Conservation (phyloP, 2,888 invertebrate species). For the Laothoe populi region DNA sequence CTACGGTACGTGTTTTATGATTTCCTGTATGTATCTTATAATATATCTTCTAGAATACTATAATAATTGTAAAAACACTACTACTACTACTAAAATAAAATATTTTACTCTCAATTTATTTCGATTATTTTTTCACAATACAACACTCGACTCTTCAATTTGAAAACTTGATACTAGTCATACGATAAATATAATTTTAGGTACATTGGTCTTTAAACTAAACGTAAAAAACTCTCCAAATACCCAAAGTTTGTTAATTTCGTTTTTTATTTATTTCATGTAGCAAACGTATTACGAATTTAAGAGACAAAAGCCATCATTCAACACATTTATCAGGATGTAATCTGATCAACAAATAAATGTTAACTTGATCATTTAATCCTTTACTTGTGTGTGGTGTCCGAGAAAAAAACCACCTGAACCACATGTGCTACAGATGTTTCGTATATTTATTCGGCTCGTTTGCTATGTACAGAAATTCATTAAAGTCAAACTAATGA, state of each 20-base stretch:
- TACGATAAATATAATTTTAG: neutral
- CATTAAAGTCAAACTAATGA: conserved; percentile 2
- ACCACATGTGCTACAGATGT: conserved; percentile 12
- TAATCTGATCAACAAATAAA: neutral
- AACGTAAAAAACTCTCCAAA: neutral
- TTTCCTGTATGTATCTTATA: neutral
- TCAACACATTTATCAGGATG: neutral
- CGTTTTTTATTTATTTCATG: neutral
- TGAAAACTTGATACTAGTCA: neutral
- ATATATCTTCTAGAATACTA: too few species aligned
- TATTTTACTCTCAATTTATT: too few species aligned
- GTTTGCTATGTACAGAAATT: conserved; percentile 8
- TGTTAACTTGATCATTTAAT: conserved; percentile 14
- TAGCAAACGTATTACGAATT: neutral
- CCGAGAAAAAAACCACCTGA: conserved; percentile 1
- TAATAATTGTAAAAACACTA: too few species aligned
- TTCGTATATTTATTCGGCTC: conserved; percentile 7
- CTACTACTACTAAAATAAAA: too few species aligned
- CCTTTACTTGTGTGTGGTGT: neutral
- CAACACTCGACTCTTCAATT: neutral
- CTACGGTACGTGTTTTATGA: neutral
- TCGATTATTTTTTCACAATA: too few species aligned
- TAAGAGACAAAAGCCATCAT: conserved; percentile 4
- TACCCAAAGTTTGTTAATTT: neutral
- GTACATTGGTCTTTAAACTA: neutral